Conservation (phyloP, 2,797 vertebrate species). For the Anguilla anguilla region DNA sequence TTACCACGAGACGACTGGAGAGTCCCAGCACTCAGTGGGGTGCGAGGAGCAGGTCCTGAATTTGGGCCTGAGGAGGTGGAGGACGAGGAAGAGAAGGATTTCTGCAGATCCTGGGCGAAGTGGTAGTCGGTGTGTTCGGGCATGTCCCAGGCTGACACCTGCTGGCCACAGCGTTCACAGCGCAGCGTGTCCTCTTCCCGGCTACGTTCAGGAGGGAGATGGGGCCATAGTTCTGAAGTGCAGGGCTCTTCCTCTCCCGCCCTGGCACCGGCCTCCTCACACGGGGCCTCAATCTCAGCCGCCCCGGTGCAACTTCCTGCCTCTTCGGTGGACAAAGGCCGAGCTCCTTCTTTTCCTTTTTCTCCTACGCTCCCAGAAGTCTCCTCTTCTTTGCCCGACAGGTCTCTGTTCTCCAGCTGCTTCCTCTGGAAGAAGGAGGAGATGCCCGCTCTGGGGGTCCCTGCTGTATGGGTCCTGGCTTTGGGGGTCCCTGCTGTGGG, state of each 20-base stretch:
- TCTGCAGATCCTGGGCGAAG: constrained; percentile 90
- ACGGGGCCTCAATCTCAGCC: constrained; percentile 20
- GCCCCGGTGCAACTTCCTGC: background rate
- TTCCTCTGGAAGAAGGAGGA: constrained; percentile 72
- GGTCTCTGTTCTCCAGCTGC: constrained; percentile 47
- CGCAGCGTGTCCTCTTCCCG: constrained; percentile 52
- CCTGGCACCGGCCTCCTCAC: constrained; percentile 14
- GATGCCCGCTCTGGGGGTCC: constrained; percentile 40
- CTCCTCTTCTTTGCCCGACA: background rate
- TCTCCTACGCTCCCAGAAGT: background rate
- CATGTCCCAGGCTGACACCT: constrained; percentile 86
- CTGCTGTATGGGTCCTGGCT: constrained; percentile 13
- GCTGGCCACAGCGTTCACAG: constrained; percentile 84
- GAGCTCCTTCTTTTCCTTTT: background rate
- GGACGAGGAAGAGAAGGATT: constrained; percentile 71
- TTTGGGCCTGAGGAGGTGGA: background rate
- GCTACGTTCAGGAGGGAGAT: constrained; percentile 13
- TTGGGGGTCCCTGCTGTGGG: constrained; percentile 29
- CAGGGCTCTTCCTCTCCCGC: background rate
- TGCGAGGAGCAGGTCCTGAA: constrained; percentile 32
- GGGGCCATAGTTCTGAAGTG: background rate
- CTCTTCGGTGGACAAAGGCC: no score
- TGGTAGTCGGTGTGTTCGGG: constrained; percentile 93
- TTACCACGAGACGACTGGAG: constrained; percentile 61
- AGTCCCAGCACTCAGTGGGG: constrained; percentile 52